Evolutionary conservation across 2,888 invertebrate species (phyloP), one percentile per base, ranked within the genome.

Genomic region (Acanthosoma haemorrhoidale): DNA sequence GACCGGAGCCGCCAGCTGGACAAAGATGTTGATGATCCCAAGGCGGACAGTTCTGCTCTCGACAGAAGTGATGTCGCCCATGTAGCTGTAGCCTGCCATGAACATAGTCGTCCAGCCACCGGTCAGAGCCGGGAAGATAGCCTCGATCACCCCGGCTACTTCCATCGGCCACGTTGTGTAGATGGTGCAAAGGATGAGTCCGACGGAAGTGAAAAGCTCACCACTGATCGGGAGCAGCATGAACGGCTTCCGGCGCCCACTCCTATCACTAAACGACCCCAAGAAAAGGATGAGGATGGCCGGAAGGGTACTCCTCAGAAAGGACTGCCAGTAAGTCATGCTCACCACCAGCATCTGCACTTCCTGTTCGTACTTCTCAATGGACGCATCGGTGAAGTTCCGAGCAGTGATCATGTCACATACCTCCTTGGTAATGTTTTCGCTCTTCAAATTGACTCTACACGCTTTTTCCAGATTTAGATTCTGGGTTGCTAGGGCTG

Each of bases 381-480:
- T 21, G 36, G 61, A 51, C n/a, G 18, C 31, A 9, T 18, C 16
- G 9, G 25, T 13, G 13, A 21, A 21, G 4, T 58, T n/a, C 13
- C 70, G 39, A 11, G 21, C 13, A n/a, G 59, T 58, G 9, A 70
- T 66, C 13, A 39, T 32, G 13, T 71, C 73, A 31, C 73, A 73
- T 25, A 72, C 38, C 2, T 70, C 51, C 11, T 29, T 13, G 1
- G 64, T 32, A 13, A 43, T 13, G 15, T 41, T 16, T 16, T 43
- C 41, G 43, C 69, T 72, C 3, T 64, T 64, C 39, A 73, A 58
- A 41, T 73, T 73, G 8, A 73, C 73, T 32, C 91, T 81, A 78
- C 92, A 92, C 0, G 92, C 92, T 80, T 92, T 92, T 79, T 92
- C 92, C 77, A 92, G 82, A 79, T 91, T 91, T 59, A 92, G 81